A percentile compares a stretch with the other conserved stretches of the same genome.
These are phyloP conservation scores for Papilio xuthus DNA, from an alignment of 1,140 invertebrate genomes.

Conservation along the genomic window DNA sequence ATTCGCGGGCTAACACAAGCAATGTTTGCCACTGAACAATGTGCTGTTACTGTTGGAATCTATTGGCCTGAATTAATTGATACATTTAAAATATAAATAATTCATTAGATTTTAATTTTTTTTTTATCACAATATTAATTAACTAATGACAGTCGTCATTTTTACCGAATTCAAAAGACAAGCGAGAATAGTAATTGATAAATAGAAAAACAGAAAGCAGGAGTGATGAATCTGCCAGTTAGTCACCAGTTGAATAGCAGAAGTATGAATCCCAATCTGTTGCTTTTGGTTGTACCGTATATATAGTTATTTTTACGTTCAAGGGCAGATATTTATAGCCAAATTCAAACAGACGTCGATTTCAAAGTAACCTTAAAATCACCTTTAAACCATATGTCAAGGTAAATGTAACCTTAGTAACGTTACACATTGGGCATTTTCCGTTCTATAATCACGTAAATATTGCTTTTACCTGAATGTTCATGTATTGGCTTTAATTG, in stretches of 20 bases:
- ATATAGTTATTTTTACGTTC: too few species aligned
- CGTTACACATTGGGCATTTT: too few species aligned
- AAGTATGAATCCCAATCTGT: too few species aligned
- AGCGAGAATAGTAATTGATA: neutral
- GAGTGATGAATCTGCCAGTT: too few species aligned
- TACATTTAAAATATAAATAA: neutral
- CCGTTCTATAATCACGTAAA: neutral
- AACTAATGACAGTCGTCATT: neutral
- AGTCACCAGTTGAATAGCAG: too few species aligned
- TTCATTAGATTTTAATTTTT: neutral
- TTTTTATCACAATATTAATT: neutral
- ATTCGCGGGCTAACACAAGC: constrained; percentile 21
- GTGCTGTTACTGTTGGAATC: neutral
- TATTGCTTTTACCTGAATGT: constrained; percentile 31
- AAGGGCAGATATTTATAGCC: too few species aligned
- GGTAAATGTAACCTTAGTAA: too few species aligned
- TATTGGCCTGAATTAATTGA: neutral
- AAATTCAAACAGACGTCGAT: too few species aligned
- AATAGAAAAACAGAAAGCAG: neutral
- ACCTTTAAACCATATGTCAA: too few species aligned
- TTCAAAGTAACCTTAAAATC: too few species aligned
- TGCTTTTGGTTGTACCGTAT: too few species aligned
- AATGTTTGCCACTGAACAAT: constrained; percentile 24
- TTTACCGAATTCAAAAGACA: neutral
- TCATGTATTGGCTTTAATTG: constrained; percentile 36